phyloP scores from a whole-genome alignment of 2,888 invertebrate genomes.

The Ochropleura plecta region DNA sequence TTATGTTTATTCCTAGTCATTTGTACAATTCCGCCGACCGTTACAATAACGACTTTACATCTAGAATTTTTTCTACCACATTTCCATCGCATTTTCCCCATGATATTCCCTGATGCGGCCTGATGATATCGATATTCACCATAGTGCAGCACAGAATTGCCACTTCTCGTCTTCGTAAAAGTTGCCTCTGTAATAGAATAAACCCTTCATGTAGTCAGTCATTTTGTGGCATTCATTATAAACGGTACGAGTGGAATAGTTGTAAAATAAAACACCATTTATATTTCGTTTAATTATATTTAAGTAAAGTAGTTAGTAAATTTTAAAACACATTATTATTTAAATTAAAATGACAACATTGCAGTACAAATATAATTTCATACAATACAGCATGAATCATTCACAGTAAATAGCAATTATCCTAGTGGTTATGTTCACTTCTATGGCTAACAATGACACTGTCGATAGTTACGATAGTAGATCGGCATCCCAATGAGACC shows the following conservation, averaged over 20 bases:
- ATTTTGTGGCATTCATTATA: neutral
- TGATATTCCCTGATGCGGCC: neutral
- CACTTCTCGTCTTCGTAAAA: neutral
- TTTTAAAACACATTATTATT: too few relatives aligned
- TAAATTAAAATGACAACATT: too few relatives aligned
- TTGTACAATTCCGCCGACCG: constrained; percentile 3
- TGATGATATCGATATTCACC: constrained; percentile 22
- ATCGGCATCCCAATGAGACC: neutral
- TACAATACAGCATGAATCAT: neutral
- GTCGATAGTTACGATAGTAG: neutral
- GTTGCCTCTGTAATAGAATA: neutral
- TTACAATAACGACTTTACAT: constrained; percentile 12
- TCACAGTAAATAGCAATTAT: neutral
- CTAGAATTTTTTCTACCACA: constrained; percentile 15
- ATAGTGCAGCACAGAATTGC: neutral
- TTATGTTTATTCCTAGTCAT: constrained; percentile 15
- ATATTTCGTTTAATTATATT: neutral
- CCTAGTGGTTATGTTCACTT: neutral
- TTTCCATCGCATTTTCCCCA: constrained; percentile 20
- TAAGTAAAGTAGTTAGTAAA: too few relatives aligned
- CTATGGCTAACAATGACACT: neutral
- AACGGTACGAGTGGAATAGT: neutral
- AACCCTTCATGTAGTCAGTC: neutral
- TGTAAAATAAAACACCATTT: neutral
- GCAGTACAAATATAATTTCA: too few relatives aligned